Evolutionary conservation across 2,797 vertebrate species (phyloP).

Genomic region (Rhinoraja longicauda): DNA sequence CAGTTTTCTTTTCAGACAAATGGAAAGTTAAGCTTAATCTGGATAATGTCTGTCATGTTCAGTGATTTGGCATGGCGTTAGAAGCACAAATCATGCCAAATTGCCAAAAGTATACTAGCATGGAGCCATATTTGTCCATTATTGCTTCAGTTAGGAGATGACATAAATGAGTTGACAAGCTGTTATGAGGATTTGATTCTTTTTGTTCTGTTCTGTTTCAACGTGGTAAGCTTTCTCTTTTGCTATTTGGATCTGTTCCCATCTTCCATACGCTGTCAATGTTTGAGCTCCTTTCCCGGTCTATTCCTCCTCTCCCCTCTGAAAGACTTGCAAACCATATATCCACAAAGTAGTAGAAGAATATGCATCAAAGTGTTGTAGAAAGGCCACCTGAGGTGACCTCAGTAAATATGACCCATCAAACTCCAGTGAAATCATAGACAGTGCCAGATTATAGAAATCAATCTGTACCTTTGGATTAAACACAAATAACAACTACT

Average conservation of each 20-base stretch:
- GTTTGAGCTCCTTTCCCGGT: background rate
- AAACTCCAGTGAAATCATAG: background rate
- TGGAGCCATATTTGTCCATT: slow-evolving; percentile 21
- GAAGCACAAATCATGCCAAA: background rate
- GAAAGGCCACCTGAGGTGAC: background rate
- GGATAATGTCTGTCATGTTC: background rate
- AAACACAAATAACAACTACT: background rate
- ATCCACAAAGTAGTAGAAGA: background rate
- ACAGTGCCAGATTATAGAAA: background rate
- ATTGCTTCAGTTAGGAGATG: background rate
- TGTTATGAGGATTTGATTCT: slow-evolving; percentile 25
- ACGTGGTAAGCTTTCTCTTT: slow-evolving; percentile 1
- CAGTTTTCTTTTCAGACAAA: background rate
- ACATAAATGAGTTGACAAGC: slow-evolving; percentile 25
- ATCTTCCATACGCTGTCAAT: background rate
- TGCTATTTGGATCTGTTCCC: background rate
- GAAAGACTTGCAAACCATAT: background rate
- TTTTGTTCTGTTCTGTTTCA: slow-evolving; percentile 24
- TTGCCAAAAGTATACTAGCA: slow-evolving; percentile 8
- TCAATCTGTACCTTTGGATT: background rate
- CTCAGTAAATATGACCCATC: background rate
- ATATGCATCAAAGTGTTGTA: background rate
- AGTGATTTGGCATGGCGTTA: background rate
- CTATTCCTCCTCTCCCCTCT: background rate
- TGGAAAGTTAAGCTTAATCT: background rate